phyloP scores from a whole-genome alignment of 2,888 invertebrate genomes.

The Hanleya hanleyi region DNA sequence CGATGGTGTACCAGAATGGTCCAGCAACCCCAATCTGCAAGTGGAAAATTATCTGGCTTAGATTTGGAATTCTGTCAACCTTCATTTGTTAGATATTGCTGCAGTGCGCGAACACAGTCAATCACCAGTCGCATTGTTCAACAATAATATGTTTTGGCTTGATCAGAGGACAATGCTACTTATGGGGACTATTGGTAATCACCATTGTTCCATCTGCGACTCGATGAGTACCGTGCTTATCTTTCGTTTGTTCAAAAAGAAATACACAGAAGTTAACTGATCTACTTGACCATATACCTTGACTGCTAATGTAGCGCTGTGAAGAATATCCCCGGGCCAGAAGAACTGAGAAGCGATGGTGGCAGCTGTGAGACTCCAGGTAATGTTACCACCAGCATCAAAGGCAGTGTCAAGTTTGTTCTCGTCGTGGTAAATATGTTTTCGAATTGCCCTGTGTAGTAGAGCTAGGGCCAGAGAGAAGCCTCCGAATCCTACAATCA shows the following conservation, averaged over 20 bases:
- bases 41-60: no score
- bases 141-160: no score
- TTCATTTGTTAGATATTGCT: no score
- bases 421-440: background rate
- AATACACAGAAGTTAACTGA: no score
- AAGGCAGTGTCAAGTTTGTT: background rate
- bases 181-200: no score
- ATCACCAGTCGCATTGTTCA: no score
- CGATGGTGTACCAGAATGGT: constrained; percentile 63
- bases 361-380: background rate
- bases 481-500: background rate
- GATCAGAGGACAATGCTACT: no score
- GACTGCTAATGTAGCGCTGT: background rate
- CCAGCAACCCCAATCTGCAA: constrained; percentile 59
- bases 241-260: no score
- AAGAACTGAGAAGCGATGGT: constrained; percentile 4
- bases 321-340: background rate
- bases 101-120: no score
- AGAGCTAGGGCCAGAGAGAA: background rate
- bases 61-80: no score
- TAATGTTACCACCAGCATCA: constrained; percentile 5
- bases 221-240: no score
- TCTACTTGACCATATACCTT: background rate
- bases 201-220: no score
- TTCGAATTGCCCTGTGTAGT: background rate